Evolutionary conservation across 2,797 vertebrate genomes (phyloP), one percentile per base, ranked within the genome.

Genomic region (Phataginus tricuspis): DNA sequence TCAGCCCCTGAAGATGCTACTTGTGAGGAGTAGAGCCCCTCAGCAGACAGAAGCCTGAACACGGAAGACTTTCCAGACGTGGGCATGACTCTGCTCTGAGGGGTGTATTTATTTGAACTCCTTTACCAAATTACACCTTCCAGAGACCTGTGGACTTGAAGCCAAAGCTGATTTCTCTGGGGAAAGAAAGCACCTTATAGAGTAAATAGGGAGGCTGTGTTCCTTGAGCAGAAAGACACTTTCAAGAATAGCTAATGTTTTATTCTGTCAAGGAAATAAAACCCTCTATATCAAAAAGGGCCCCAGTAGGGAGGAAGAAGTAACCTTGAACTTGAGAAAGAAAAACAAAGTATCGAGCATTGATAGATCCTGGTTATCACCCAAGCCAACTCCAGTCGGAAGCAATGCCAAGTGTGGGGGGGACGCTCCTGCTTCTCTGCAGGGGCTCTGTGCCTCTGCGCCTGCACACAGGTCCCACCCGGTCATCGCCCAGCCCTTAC

Each of bases 381-480:
- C 69, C 59, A 57, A 27, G 79, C 18, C 63, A 51, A 53, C 68
- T 53, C 68, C 51, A 34, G 63, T 7, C 29, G 51, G 27, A n/a
- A 57, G 71, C 42, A 16, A 18, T 4, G 15, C 59, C 71, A 71
- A 11, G 25, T 4, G 27, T 27, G 55, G 18, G 21, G 13, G 15
- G 14, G 14, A 15, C 16, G 11, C 31, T 2, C 0, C 5, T 2
- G 27, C 3, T 15, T 59, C 79, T 11, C 85, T n/a, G 2, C 31
- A 3, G 29, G 0, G 11, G 42, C 31, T 5, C 0, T 39, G 0
- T 0, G 53, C 18, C 39, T 18, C 55, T 23, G 0, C 9, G 23
- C 12, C 29, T 2, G 0, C 7, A 10, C 23, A 6, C 10, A 11
- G 21, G 12, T 4, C 25, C 7, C 18, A 2, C 39, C 23, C 4